Base-by-base conservation (phyloP, 2,888 invertebrate genomes). In the Gastrophysa polygoni region DNA sequence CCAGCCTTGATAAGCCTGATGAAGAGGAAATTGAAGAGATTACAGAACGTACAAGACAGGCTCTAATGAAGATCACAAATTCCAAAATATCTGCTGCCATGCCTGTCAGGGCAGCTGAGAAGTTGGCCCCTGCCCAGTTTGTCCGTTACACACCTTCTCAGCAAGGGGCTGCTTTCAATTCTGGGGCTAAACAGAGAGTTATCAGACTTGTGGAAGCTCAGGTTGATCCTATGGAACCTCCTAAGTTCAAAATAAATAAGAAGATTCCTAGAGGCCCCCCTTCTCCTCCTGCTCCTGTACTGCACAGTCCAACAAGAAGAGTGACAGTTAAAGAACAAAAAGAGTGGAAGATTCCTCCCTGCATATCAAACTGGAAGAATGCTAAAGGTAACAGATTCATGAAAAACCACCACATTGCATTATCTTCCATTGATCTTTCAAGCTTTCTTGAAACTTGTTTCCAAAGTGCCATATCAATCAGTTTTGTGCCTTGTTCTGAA, bases 311-410 rank as follows among this genome's bases (percentile, higher is more conserved):
- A 0, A 97, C 98, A 0, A 86, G 98, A 57, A 92, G 98, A 79
- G 96, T 97, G 0, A 97, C 98, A 1, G 98, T 98, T 0, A 98
- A 98, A 78, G 99, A 99, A 79, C 99, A 99, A 79, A 91, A 97
- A 64, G 99, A 99, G 80, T 99, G 99, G 99, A 98, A 98, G 83
- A 93, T 94, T 70, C 99, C 99, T 6, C 99, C 99, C 0, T 99
- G 98, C 75, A 98, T 99, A 68, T 96, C 95, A 0, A 99, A 99
- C 79, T 99, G 99, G 99, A 99, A 99, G 83, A 99, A 99, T 81
- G 95, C 98, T 3, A 98, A 97, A 81, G 90, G 92, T 87, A 11
- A 62, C 52, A 17, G 10, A n/a, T n/a, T n/a, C n/a, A n/a, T n/a
- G n/a, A n/a, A n/a, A n/a, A n/a, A n/a, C n/a, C n/a, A n/a, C n/a